A percentile compares a stretch with the other conserved stretches of the same genome.
These are phyloP conservation scores for Cyclargus thomasi DNA, from an alignment of 1,140 invertebrate species.

Conservation along the genomic window DNA sequence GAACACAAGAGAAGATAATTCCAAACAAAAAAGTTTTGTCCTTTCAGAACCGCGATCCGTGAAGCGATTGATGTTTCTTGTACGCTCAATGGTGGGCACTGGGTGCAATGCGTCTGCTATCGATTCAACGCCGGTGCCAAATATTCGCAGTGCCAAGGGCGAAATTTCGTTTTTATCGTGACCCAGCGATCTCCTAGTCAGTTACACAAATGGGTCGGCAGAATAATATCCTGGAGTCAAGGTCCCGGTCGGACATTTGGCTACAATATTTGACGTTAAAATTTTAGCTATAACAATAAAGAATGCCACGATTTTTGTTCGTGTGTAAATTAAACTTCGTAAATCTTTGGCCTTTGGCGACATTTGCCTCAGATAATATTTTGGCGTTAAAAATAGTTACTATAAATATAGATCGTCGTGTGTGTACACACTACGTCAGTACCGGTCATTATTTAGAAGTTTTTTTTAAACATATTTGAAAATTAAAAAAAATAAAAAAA, in stretches of 20 bases:
- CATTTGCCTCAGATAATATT: no score
- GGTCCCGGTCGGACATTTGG: background rate
- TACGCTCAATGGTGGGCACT: constrained; percentile 26
- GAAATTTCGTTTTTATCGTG: constrained; percentile 31
- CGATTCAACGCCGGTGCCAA: constrained; percentile 38
- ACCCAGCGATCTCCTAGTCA: background rate
- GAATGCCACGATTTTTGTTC: background rate
- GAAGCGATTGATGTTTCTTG: constrained; percentile 23
- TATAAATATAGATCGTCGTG: no score
- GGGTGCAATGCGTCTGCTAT: constrained; percentile 40
- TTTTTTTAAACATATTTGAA: no score
- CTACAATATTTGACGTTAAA: background rate
- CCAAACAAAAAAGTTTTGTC: background rate
- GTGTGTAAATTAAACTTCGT: no score
- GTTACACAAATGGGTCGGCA: background rate
- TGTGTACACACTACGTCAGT: no score
- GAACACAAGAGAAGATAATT: no score
- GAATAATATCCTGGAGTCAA: background rate
- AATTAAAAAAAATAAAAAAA: no score
- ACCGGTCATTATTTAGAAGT: no score
- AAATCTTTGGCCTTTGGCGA: no score
- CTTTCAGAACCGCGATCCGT: background rate
- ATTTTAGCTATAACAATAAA: background rate
- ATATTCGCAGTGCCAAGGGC: constrained; percentile 31
- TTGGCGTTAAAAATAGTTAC: no score